These are phyloP conservation scores for Nemoura dubitans DNA, from an alignment of 2,888 invertebrate species.

Conservation along the genomic window DNA sequence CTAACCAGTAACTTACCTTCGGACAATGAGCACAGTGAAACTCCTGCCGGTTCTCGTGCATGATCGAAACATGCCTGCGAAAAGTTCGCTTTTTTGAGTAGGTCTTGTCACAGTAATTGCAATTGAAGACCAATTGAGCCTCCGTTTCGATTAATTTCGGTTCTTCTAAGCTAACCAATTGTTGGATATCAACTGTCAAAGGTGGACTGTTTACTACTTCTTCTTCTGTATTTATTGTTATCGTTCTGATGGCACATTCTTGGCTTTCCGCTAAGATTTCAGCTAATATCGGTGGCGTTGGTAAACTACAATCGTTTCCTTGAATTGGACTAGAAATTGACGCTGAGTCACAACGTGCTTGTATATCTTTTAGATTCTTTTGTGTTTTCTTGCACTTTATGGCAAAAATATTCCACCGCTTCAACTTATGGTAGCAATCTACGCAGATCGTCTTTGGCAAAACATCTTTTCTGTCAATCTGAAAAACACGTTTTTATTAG, in stretches of 20 bases:
- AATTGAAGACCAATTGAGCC: neutral
- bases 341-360: no score
- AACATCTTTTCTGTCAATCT: neutral
- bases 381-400: neutral
- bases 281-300: no score
- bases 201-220: no score
- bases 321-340: no score
- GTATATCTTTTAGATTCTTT: neutral
- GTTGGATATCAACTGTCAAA: no score
- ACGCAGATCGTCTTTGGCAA: neutral
- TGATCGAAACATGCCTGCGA: neutral
- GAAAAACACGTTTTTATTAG: neutral
- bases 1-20: conserved; percentile 16
- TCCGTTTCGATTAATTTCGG: neutral
- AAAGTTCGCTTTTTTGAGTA: conserved; percentile 5
- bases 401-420: neutral
- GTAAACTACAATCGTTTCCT: no score
- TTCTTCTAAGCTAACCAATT: no score
- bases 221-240: no score
- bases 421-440: neutral
- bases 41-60: conserved; percentile 27
- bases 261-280: no score
- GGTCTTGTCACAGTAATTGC: neutral
- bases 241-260: no score
- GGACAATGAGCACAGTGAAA: conserved; percentile 13